Evolutionary conservation across 2,888 invertebrate genomes (phyloP).

Genomic region (Euspilapteryx auroguttella): DNA sequence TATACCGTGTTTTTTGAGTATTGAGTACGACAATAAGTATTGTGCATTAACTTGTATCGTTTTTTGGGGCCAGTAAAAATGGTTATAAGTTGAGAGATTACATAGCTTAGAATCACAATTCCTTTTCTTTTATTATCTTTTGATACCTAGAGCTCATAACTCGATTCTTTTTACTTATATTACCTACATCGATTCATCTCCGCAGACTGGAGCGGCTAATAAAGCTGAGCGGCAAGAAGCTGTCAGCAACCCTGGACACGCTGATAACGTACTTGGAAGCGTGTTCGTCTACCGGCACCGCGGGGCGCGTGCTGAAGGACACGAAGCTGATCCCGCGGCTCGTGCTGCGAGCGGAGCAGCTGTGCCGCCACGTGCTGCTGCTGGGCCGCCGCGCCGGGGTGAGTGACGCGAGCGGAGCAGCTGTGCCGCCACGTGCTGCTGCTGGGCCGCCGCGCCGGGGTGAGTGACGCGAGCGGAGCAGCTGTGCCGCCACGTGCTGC

Average conservation of each 20-base stretch:
- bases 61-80: too few relatives aligned
- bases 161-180: too few relatives aligned
- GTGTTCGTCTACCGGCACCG: slow-evolving; percentile 27
- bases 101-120: too few relatives aligned
- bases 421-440: slow-evolving; percentile 62
- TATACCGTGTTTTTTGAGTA: too few relatives aligned
- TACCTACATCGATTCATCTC: too few relatives aligned
- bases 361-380: slow-evolving; percentile 58
- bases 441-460: slow-evolving; percentile 65
- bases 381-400: slow-evolving; percentile 66
- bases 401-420: slow-evolving; percentile 66
- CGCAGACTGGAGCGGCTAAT: slow-evolving; percentile 57
- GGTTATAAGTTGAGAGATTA: too few relatives aligned
- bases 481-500: slow-evolving; percentile 60
- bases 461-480: slow-evolving; percentile 67
- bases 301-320: slow-evolving; percentile 57
- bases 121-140: too few relatives aligned
- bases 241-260: slow-evolving; percentile 57
- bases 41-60: too few relatives aligned
- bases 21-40: too few relatives aligned
- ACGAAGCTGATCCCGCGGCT: slow-evolving; percentile 67
- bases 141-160: too few relatives aligned
- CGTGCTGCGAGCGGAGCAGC: slow-evolving; percentile 66
- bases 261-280: slow-evolving; percentile 63
- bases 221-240: slow-evolving; percentile 60